Base-by-base conservation (phyloP, 1,140 invertebrate species). In the Aphelinus atriplicis region DNA sequence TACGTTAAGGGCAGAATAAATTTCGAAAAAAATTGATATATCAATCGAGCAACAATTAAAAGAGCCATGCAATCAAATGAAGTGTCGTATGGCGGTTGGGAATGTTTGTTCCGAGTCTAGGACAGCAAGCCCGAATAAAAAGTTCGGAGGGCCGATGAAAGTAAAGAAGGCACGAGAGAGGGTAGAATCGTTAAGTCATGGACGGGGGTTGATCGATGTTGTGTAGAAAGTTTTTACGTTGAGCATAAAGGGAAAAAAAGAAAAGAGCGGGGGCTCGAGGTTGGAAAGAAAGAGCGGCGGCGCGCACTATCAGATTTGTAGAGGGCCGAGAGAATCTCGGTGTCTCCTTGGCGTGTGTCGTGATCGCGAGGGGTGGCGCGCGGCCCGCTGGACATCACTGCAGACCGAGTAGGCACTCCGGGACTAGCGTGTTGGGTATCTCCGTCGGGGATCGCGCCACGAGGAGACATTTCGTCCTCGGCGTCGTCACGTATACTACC, bases 391-490 rank as follows among this genome's bases (percentile, higher is more conserved):
- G 82, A 84, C 83, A 85, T 86, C 85, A 83, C 81, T 81, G 73
- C 7, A 78, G 61, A 70, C 26, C 26, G 77, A 79, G 65, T 71
- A 76, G 80, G 78, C 78, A 57, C 75, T 58, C 80, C 76, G 76
- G 78, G 80, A 80, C 78, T 88, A 82, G 86, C 86, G 86, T 88
- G 86, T 86, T 84, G 84, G 84, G 85, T 87, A 88, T 87, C 86
- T 86, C 71, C 72, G 75, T 48, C 73, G 75, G 82, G 82, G 82
- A 88, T 87, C 86, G 81, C 83, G 57, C 68, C 57, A 51, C 58
- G 51, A 79, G 82, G 86, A 87, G 85, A 87, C 86, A 86, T 87
- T 88, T 88, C 83, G 85, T 83, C 81, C 84, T 77, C 79, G 79
- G 65, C 68, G 69, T 51, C 81, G 76, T 79, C 79, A 78, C 76